phyloP scores from a whole-genome alignment of 2,797 vertebrate species.

The Parotocinclus haroldoi region DNA sequence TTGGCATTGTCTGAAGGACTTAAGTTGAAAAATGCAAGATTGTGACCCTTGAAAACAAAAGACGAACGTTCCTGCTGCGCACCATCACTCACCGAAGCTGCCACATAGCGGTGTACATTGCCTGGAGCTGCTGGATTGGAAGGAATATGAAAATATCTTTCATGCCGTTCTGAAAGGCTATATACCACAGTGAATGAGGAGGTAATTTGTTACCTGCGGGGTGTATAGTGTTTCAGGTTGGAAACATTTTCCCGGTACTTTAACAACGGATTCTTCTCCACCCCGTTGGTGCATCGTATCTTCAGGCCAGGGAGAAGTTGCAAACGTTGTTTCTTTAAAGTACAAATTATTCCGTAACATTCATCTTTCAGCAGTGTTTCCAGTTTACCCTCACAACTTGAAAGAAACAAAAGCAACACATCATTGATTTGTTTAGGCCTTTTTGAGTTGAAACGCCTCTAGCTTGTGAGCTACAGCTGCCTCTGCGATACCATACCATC shows the following conservation, averaged over 20 bases:
- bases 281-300: background rate
- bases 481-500: constrained; percentile 20
- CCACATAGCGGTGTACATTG: background rate
- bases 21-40: constrained; percentile 10
- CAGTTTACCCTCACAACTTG: background rate
- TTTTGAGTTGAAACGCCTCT: constrained; percentile 20
- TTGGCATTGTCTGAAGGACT: constrained; percentile 28
- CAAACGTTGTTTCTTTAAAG: background rate
- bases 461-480: constrained; percentile 30
- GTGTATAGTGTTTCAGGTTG: background rate
- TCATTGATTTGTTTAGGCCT: constrained; percentile 29
- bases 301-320: constrained; percentile 5
- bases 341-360: background rate
- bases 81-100: constrained; percentile 20
- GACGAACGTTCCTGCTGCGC: constrained; percentile 12
- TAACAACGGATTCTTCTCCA: background rate
- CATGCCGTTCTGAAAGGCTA: constrained; percentile 4
- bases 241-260: background rate
- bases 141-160: constrained; percentile 23
- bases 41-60: constrained; percentile 11
- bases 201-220: constrained; percentile 17
- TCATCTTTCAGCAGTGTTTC: too few species aligned
- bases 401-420: background rate
- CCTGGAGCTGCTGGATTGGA: constrained; percentile 5
- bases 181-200: background rate